Base-by-base conservation (phyloP, 2,113 vertebrate species). In the Psophia crepitans region DNA sequence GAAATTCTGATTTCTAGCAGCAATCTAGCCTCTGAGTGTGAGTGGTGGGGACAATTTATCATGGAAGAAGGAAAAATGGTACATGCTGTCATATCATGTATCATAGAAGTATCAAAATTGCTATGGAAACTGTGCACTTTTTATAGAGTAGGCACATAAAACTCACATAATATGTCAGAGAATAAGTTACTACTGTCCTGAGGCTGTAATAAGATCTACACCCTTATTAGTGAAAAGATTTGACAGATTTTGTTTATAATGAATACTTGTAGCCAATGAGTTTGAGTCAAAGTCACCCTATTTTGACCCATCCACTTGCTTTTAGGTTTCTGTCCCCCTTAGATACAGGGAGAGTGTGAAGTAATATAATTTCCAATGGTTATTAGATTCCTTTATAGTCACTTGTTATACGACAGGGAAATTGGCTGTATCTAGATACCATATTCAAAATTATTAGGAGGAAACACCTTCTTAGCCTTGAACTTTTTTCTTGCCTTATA, bases 171-270 rank as follows among this genome's bases (percentile, higher is more conserved):
- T 97, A 97, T 98, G 97, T 98, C 98, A 98, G 87, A 97, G 98
- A 97, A 98, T 98, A 98, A 98, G 97, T 98, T 98, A 98, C 97
- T 97, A 89, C 97, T 98, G 97, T 98, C 98, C 97, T 39, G 97
- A 98, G 98, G 98, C 98, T 97, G 97, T 97, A 97, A 98, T 96
- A 97, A 98, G 97, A 98, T 95, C 96, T 97, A 97, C 93, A 71
- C 97, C 94, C 97, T 98, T 98, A 98, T 98, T 98, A 98, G 97
- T 92, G 96, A 97, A 97, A 95, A 92, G 56, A 77, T 91, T 98
- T 98, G 98, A 98, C 98, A 98, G 97, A 97, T 97, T 98, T 97
- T 97, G 97, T 97, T 97, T 97, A 96, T 98, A 97, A 98, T 94
- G 97, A 97, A 97, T 48, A 63, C 90, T 95, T 92, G 89, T 80